Evolutionary conservation across 1,140 invertebrate genomes (phyloP).

Genomic region (Lordiphosa clarofinis): DNA sequence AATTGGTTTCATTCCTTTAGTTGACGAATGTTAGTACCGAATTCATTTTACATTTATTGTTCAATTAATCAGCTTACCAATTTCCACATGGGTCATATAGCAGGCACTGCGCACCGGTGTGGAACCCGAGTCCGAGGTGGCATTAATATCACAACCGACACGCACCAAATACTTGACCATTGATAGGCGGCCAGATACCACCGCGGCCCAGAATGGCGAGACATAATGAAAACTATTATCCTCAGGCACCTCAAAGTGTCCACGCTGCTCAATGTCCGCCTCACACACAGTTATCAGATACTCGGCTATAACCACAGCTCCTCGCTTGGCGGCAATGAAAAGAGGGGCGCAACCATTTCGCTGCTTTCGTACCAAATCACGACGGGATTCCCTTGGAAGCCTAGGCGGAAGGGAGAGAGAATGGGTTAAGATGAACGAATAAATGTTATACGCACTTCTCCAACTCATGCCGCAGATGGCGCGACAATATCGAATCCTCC

Average conservation of each 20-base stretch:
- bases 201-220: conserved; percentile 95
- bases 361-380: conserved; percentile 69
- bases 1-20: too few species aligned
- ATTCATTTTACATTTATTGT: too few species aligned
- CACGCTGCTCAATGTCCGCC: conserved; percentile 91
- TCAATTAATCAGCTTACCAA: conserved; percentile 77
- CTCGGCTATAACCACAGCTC: conserved; percentile 92
- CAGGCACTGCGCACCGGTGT: conserved; percentile 92
- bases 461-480: conserved; percentile 65
- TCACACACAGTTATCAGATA: conserved; percentile 91
- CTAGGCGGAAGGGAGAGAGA: conserved; percentile 33
- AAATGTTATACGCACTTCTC: conserved; percentile 62
- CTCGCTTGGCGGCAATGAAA: conserved; percentile 91
- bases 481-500: conserved; percentile 65
- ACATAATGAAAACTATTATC: conserved; percentile 89
- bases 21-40: neutral
- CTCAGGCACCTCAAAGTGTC: conserved; percentile 87
- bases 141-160: conserved; percentile 91
- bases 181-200: conserved; percentile 90
- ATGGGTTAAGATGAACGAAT: conserved; percentile 11
- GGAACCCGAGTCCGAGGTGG: conserved; percentile 92
- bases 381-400: conserved; percentile 57
- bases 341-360: conserved; percentile 90
- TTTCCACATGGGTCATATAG: conserved; percentile 94
- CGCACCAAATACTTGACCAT: conserved; percentile 89